Evolutionary conservation across 2,113 vertebrate species (phyloP), one percentile per base, ranked within the genome.

Genomic region (Alaudala cheleensis): DNA sequence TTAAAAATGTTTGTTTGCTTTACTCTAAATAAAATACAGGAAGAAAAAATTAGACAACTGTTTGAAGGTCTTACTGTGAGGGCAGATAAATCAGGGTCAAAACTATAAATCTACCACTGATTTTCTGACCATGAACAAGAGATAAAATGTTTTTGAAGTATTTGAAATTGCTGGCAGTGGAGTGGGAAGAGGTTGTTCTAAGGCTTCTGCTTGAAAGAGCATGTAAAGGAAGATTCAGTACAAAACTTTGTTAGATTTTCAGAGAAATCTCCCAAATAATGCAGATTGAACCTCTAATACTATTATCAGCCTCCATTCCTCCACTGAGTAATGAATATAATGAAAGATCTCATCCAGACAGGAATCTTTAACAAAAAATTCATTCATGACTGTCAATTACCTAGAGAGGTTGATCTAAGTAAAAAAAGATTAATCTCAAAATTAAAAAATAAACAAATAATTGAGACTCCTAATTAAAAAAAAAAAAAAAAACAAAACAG

Each of bases 31-130:
- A 81, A 69, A 60, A 61, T 15, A 37, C 4, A 44, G 3, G 1
- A 9, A 31, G 1, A 61, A 57, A 84, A 61, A 39, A 23, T 2
- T 13, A 20, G 4, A 5, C 18, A 53, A 18, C 1, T 3, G 1
- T 61, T 66, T 74, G 28, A 85, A 54, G 0, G 14, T 51, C 12
- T 64, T 60, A 39, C 5, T 22, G 26, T 51, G 26, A 64, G 12
- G 24, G 13, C 12, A 5, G 56, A 60, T 26, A 64, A 64, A 33
- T 67, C 16, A 64, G 10, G 9, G 15, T 50, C 18, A 76, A 66
- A 50, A 6, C 2, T 28, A 28, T 66, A 82, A n/a, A 4, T 74
- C 14, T 72, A 16, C 15, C 22, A 17, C 5, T 51, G 49, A 15
- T 34, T 77, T 83, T 91, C 12, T 72, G 39, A 11, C 13, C 8